Evolutionary conservation across 1,140 invertebrate genomes (phyloP).

Genomic region (Drosophila paulistorum): DNA sequence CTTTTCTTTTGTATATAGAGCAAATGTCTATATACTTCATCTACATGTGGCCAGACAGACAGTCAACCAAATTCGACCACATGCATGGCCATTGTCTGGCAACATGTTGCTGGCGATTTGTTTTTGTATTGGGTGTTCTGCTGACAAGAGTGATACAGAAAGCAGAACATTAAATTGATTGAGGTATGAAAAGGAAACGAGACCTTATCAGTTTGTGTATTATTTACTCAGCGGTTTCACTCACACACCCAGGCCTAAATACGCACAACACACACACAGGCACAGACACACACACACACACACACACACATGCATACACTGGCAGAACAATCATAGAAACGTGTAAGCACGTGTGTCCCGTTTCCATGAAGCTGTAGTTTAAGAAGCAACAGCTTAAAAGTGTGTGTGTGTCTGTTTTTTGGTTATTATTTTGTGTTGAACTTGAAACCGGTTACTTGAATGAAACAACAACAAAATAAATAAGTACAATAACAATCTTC

Average conservation of each 20-base stretch:
- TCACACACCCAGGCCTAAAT: background rate
- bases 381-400: background rate
- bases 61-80: background rate
- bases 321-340: background rate
- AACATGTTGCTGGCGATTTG: conserved; percentile 3
- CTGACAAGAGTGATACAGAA: background rate
- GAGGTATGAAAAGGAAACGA: background rate
- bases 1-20: too few relatives aligned
- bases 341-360: conserved; percentile 2
- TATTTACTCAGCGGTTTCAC: conserved; percentile 11
- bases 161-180: conserved; percentile 16
- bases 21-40: too few relatives aligned
- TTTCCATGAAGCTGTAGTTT: background rate
- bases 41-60: background rate
- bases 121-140: background rate
- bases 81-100: background rate
- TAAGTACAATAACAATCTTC: background rate
- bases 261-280: background rate
- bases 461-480: background rate
- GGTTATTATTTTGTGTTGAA: conserved; percentile 1
- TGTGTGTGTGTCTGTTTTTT: background rate
- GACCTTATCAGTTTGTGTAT: conserved; percentile 2
- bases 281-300: background rate
- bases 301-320: background rate
- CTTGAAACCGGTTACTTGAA: background rate